Evolutionary conservation across 2,113 vertebrate species (phyloP).

Genomic region (Oreocharis arfaki): DNA sequence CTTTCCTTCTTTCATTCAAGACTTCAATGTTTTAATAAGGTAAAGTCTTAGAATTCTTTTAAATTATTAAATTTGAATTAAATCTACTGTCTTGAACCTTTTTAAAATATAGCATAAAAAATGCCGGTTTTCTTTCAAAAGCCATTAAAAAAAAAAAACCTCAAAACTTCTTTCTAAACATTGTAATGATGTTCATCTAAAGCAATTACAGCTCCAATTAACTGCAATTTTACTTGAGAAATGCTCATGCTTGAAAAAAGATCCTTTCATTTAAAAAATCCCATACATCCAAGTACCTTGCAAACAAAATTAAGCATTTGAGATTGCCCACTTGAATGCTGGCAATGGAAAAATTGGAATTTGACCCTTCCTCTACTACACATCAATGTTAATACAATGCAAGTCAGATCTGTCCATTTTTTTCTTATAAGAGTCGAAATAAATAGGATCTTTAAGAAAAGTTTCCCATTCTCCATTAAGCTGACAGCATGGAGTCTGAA

Average conservation of each 20-base stretch:
- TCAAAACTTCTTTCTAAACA: not conserved
- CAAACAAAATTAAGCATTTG: not conserved
- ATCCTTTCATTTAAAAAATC: not conserved
- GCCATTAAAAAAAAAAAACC: not conserved
- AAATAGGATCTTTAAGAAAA: not conserved
- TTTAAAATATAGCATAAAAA: not conserved
- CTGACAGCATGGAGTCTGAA: not conserved
- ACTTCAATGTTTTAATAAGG: not conserved
- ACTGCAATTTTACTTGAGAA: constrained; percentile 12
- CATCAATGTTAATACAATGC: not conserved
- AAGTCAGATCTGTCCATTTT: not conserved
- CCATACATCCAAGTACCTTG: not conserved
- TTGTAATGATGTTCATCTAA: not conserved
- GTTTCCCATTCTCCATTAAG: not conserved
- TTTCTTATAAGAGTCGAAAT: not conserved
- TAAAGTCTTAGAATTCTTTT: not conserved
- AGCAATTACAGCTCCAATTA: constrained; percentile 30
- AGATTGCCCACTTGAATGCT: not conserved
- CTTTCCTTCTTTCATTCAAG: not conserved
- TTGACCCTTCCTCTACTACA: not conserved
- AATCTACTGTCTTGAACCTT: not conserved
- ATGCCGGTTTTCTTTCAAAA: not conserved
- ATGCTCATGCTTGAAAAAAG: not conserved
- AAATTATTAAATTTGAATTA: not conserved
- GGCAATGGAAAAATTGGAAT: not conserved